phyloP scores from a whole-genome alignment of 2,888 invertebrate species.

The Biston betularia region DNA sequence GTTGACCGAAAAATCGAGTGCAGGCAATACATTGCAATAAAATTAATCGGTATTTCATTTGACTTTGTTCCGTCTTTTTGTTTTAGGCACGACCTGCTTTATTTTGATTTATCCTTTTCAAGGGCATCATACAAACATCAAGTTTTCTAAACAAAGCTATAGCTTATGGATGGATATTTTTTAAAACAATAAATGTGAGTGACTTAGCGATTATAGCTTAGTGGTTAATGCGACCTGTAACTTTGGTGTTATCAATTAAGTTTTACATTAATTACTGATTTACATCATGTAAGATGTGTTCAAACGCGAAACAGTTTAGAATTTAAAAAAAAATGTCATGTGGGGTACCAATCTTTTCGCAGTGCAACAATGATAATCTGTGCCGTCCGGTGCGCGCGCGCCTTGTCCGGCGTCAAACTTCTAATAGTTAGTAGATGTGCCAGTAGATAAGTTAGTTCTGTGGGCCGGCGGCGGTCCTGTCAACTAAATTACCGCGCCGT shows the following conservation, averaged over 20 bases:
- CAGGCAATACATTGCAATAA: constrained; percentile 45
- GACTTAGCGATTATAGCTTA: no score
- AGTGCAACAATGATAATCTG: constrained; percentile 60
- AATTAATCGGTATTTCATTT: constrained; percentile 43
- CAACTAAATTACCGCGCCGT: constrained; percentile 80
- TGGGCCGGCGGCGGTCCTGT: constrained; percentile 63
- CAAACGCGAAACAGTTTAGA: not conserved
- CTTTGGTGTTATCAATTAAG: no score
- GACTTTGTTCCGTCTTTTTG: constrained; percentile 48
- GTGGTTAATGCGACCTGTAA: no score
- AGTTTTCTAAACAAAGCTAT: not conserved
- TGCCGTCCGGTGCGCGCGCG: constrained; percentile 63
- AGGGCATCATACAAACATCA: not conserved
- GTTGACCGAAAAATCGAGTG: constrained; percentile 58
- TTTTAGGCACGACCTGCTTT: constrained; percentile 32
- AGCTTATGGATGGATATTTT: not conserved
- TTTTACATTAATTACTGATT: no score
- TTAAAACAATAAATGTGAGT: not conserved
- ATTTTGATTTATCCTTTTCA: constrained; percentile 17
- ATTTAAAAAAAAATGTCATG: not conserved
- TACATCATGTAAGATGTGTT: no score
- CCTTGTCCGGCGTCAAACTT: constrained; percentile 72
- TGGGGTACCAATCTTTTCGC: constrained; percentile 41
- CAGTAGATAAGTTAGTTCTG: constrained; percentile 73
- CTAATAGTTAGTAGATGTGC: constrained; percentile 81